Base-by-base conservation (phyloP, 2,113 vertebrate species). In the Todiramphus saurophagus region DNA sequence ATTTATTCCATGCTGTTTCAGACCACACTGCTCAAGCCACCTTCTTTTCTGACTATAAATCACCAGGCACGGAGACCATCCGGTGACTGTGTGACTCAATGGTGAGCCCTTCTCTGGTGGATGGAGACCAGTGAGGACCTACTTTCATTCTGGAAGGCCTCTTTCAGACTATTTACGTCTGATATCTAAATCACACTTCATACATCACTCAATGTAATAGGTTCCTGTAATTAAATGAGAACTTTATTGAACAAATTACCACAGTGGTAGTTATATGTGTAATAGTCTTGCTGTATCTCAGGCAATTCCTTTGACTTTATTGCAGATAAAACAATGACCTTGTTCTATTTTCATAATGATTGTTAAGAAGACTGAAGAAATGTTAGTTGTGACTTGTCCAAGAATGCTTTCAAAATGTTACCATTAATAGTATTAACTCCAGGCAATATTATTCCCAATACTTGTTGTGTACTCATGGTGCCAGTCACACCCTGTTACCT, bases 201-300 rank as follows among this genome's bases (percentile, higher is more conserved):
- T 58, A 7, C 46, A 77, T 91, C 74, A 73, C 84, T 97, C 83
- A 35, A 53, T 83, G 77, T 67, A 93, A 94, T 79, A 43, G 72
- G 35, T 41, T 81, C 43, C 83, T 89, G 62, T 93, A 96, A 94
- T 95, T 95, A 97, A 97, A 91, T 67, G 55, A 94, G 83, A 92
- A 73, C 66, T 91, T 72, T 96, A 93, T 89, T 93, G 87, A 95
- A 95, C 95, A 96, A 96, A 97, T 96, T 93, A 92, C 68, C 62
- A 67, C 19, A 33, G 77, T 77, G 55, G 73, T 88, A 97, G 96
- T 87, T 97, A 87, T 28, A 85, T 15, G 41, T 85, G 81, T 87
- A 93, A 85, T 77, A 62, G 33, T 79, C 68, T 35, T 55, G 69
- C 80, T 53, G 39, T 91, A 69, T 37, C 73, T 48, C 79, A 11